Conservation (phyloP, 2,888 invertebrate species). For the Tryphoninae sp. region DNA sequence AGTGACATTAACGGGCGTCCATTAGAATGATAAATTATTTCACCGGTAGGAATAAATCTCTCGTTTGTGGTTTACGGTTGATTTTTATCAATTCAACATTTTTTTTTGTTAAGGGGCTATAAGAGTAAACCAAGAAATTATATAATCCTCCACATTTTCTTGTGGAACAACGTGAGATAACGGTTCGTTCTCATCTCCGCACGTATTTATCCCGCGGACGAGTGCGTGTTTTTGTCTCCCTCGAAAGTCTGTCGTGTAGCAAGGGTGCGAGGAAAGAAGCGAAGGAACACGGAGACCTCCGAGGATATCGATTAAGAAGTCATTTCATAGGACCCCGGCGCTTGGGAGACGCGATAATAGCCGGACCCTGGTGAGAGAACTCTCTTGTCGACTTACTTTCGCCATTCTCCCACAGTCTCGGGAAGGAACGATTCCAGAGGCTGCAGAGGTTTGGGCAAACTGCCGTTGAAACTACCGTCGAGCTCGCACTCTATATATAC, state of each 20-base stretch:
- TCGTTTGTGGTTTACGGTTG: slow-evolving; percentile 43
- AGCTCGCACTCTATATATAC: slow-evolving; percentile 50
- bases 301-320: slow-evolving; percentile 75
- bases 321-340: slow-evolving; percentile 65
- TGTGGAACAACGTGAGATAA: slow-evolving; percentile 49
- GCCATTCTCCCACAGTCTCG: slow-evolving; percentile 23
- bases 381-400: slow-evolving; percentile 24
- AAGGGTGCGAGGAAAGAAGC: slow-evolving; percentile 20
- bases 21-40: slow-evolving; percentile 67
- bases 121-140: slow-evolving; percentile 39
- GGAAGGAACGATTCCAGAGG: slow-evolving; percentile 46
- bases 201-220: slow-evolving; percentile 59
- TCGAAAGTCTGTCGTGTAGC: slow-evolving; percentile 46
- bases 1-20: slow-evolving; percentile 63
- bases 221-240: slow-evolving; percentile 47
- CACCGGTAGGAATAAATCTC: slow-evolving; percentile 63
- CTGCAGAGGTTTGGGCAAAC: slow-evolving; percentile 58
- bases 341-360: slow-evolving; percentile 50
- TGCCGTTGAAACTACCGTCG: slow-evolving; percentile 68
- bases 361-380: slow-evolving; percentile 11
- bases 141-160: slow-evolving; percentile 34
- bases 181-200: slow-evolving; percentile 35
- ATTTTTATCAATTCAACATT: not conserved
- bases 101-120: slow-evolving; percentile 56
- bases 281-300: slow-evolving; percentile 59